These are phyloP conservation scores for Stenoptilia bipunctidactyla DNA, from an alignment of 2,888 invertebrate genomes.

Conservation along the genomic window DNA sequence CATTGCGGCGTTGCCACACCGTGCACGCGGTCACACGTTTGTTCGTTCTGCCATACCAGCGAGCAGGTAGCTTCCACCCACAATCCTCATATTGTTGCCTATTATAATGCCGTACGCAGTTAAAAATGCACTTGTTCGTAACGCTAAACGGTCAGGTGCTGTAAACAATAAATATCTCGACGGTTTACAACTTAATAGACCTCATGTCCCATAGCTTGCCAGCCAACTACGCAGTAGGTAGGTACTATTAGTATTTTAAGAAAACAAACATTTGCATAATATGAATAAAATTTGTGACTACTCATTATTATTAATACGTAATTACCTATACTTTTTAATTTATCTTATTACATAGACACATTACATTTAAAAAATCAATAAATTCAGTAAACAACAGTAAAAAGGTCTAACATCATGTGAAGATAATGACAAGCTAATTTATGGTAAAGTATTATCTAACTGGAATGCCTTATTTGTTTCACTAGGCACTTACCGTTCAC, in stretches of 20 bases:
- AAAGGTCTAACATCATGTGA: no score
- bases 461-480: neutral
- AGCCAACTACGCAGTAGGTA: no score
- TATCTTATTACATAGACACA: no score
- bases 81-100: constrained; percentile 25
- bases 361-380: no score
- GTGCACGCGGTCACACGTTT: constrained; percentile 48
- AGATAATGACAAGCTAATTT: constrained; percentile 15
- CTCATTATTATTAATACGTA: no score
- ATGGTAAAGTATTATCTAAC: constrained; percentile 2
- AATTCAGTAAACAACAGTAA: no score
- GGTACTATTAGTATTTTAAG: no score
- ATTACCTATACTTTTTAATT: no score
- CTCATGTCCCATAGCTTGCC: no score
- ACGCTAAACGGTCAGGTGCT: neutral
- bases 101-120: neutral
- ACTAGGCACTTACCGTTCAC: constrained; percentile 65
- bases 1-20: constrained; percentile 64
- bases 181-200: neutral
- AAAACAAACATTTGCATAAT: no score
- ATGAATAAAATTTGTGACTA: no score
- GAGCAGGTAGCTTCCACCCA: constrained; percentile 55
- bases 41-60: constrained; percentile 22
- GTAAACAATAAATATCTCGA: neutral
- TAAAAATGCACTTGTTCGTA: neutral